A percentile compares a stretch with the other conserved stretches of the same genome.
Conservation (phyloP, 2,797 vertebrate genomes). For the Trachurus trachurus region DNA sequence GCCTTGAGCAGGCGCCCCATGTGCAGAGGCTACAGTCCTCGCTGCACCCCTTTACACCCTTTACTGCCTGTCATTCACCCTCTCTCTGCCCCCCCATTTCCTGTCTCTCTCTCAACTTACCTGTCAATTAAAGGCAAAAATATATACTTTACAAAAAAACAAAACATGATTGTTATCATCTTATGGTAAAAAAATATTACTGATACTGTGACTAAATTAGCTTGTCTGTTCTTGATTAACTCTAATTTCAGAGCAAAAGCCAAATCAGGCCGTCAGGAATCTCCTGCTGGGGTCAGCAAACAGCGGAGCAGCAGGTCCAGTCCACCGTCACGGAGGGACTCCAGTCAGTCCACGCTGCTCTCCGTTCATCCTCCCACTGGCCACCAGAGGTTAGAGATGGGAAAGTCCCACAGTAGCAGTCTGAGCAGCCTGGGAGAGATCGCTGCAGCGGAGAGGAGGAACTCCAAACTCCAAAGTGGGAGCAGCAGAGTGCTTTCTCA, state of each 20-base stretch:
- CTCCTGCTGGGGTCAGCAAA: constrained; percentile 1
- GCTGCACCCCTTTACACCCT: too few species aligned
- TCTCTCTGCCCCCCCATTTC: too few species aligned
- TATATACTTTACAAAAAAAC: too few species aligned
- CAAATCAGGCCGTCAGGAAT: constrained; percentile 15
- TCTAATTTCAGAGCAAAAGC: constrained; percentile 50
- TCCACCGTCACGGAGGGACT: constrained; percentile 20
- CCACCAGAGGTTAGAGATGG: not conserved
- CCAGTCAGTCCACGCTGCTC: constrained; percentile 10
- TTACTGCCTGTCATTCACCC: too few species aligned
- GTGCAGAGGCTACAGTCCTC: too few species aligned
- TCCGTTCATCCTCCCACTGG: constrained; percentile 26
- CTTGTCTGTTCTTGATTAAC: not conserved
- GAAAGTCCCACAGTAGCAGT: constrained; percentile 73
- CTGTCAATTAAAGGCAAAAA: too few species aligned
- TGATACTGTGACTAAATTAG: not conserved
- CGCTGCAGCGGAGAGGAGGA: constrained; percentile 38
- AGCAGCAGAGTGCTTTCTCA: constrained; percentile 57
- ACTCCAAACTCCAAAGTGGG: constrained; percentile 59
- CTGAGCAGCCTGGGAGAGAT: constrained; percentile 78
- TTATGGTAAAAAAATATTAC: not conserved
- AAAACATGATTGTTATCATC: not conserved
- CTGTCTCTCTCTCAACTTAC: too few species aligned
- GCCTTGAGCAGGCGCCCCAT: too few species aligned
- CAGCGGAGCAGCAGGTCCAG: not conserved